A percentile compares a stretch with the other conserved stretches of the same genome.
These are phyloP conservation scores for Salvelinus namaycush DNA, from an alignment of 2,113 vertebrate species.

Conservation along the genomic window DNA sequence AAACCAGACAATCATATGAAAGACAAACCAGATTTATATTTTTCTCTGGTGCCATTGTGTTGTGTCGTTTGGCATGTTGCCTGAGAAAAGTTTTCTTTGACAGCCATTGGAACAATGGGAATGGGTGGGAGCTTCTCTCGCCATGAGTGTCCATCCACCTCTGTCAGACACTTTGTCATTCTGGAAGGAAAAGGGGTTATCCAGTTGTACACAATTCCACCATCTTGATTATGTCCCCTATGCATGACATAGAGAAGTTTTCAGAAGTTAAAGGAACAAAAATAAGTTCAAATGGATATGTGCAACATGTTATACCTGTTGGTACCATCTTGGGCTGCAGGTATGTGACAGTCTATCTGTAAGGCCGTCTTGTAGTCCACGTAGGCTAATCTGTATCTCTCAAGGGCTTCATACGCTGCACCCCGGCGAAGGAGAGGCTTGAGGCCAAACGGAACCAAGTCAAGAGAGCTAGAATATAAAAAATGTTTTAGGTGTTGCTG, in stretches of 20 bases:
- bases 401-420: conserved; percentile 85
- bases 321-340: conserved; percentile 84
- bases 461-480: conserved; percentile 60
- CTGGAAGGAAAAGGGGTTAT: conserved; percentile 60
- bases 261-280: too few relatives aligned
- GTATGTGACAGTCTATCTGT: conserved; percentile 81
- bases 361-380: conserved; percentile 89
- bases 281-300: too few relatives aligned
- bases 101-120: conserved; percentile 81
- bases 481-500: not conserved
- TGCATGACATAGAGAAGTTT: not conserved
- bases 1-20: not conserved
- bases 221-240: not conserved
- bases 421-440: conserved; percentile 89
- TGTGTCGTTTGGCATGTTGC: conserved; percentile 34
- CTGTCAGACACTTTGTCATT: conserved; percentile 87
- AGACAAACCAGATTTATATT: conserved; percentile 34
- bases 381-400: conserved; percentile 84
- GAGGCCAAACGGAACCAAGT: conserved; percentile 81
- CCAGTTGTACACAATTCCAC: not conserved
- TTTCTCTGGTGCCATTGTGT: conserved; percentile 44
- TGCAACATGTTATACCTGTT: conserved; percentile 77
- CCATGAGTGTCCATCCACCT: conserved; percentile 84
- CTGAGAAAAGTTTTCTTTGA: conserved; percentile 75
- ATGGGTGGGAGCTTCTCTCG: conserved; percentile 87